Evolutionary conservation across 2,888 invertebrate species (phyloP), one percentile per base, ranked within the genome.

Genomic region (Apamea sordens): DNA sequence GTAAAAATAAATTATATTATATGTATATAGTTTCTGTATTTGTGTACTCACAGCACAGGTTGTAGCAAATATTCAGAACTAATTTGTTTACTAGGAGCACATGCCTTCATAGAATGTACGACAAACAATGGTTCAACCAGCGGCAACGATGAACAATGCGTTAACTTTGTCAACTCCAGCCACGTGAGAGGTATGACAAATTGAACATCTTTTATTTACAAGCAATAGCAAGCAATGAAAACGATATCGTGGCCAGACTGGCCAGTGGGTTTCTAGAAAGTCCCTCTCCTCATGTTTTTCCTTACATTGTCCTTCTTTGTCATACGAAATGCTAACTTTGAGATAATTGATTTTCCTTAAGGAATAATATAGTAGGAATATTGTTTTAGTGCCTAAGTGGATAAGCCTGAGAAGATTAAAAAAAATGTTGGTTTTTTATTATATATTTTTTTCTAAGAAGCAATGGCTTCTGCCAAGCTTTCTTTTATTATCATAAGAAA

Each of bases 241-340:
- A 50, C 47, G 24, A 50, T 28, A 59, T 36, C 28, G 50, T 64
- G 44, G 44, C 15, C 2, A 61, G 21, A n/a, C n/a, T n/a, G n/a
- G n/a, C n/a, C n/a, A n/a, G n/a, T 28, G 8, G 11, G 28, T 50
- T 13, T 70, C 36, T 73, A 69, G 79, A 73, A 79, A 82, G 63
- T 32, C 0, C 73, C 56, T 83, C 63, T 78, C 84, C 50, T 83
- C 50, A 13, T 44, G 72, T 28, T 73, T 73, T 24, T 69, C 41
- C 47, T 72, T 21, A 47, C n/a, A 18, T 15, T 32, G n/a, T 47
- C 24, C 32, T 68, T 21, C 18, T 67, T 44, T n/a, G 68, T 50
- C 21, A 47, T 36, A 13, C 56, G 32, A 50, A 50, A 65, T 41
- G 24, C 44, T 18, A 28, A 64, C 24, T 65, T 41, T 32, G 5